Evolutionary conservation across 2,797 vertebrate genomes (phyloP), one percentile per base, ranked within the genome.

Genomic region (Anguilla anguilla): DNA sequence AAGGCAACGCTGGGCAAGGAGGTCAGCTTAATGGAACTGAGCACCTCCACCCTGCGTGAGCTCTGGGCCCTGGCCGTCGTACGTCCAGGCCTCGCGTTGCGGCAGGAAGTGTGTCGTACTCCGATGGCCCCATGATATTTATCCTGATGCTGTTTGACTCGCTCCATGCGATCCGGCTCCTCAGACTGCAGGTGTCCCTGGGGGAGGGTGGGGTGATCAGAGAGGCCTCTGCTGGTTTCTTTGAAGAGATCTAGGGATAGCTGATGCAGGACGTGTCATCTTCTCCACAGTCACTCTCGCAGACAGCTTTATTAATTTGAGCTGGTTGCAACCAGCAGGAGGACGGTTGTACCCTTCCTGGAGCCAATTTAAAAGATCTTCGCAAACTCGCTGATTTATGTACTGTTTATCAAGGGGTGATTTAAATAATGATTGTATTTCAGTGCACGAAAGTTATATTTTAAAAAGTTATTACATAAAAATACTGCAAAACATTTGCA

Each of bases 231-330:
- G 51, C 85, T 86, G 61, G 17, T 53, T 61, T 64, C 79, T 61
- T 15, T 85, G 53, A 77, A 83, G 84, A 51, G 67, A 28, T 55
- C 79, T 43, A 22, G 28, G 13, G 57, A 46, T 61, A 57, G 61
- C 69, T 64, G 87, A 88, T 89, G 87, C n/a, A 67, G 90, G 72
- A 90, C 88, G 91, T 88, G 55, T 81, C 67, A 85, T 86, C 88
- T 25, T 85, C 84, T 69, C 28, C n/a, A 59, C 84, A 88, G 84
- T 53, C 28, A 57, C 86, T 67, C 84, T 87, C 51, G 77, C 79
- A 35, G 86, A 89, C 85, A 87, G 88, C 67, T 87, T 90, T 86
- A 89, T 88, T 87, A 86, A 55, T 86, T 89, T 87, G 49, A 35
- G 84, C 86, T 88, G 39, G 72, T 88, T 55, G 59, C 89, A 72